A percentile compares a stretch with the other conserved stretches of the same genome.
These are phyloP conservation scores for Arctocebus calabarensis DNA, from an alignment of 2,797 vertebrate genomes.

Conservation along the genomic window DNA sequence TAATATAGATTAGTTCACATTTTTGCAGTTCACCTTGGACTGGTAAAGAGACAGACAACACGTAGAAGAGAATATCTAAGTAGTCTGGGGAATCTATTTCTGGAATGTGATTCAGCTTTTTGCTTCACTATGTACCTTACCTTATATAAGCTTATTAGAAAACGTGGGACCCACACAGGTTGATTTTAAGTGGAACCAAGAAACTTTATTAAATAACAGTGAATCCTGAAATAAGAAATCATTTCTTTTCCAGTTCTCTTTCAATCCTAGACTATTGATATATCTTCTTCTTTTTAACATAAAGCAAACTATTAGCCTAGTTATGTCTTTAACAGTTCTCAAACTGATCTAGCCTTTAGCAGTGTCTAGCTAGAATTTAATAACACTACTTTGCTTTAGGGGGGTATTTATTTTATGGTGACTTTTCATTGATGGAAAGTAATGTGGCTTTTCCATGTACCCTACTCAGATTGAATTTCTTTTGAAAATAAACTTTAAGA, in stretches of 20 bases:
- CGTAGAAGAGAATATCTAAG: neutral
- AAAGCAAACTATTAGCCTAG: neutral
- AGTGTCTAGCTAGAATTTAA: neutral
- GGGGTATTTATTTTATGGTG: constrained; percentile 12
- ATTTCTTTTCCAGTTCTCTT: neutral
- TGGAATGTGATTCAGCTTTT: neutral
- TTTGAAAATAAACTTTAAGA: constrained; percentile 14
- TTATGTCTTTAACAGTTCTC: neutral
- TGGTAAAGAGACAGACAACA: neutral
- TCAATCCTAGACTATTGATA: neutral
- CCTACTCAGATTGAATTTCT: neutral
- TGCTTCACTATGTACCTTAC: neutral
- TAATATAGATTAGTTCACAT: neutral
- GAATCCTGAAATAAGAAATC: neutral
- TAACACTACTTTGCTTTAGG: neutral
- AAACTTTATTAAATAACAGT: neutral
- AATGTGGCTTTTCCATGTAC: neutral
- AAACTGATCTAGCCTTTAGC: neutral
- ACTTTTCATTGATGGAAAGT: constrained; percentile 4
- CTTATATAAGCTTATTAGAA: neutral
- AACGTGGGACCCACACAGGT: neutral
- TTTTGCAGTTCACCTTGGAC: neutral
- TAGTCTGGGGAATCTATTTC: neutral
- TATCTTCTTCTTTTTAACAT: neutral
- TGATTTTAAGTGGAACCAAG: neutral